phyloP scores from a whole-genome alignment of 2,888 invertebrate genomes.

The Piscicola geometra region DNA sequence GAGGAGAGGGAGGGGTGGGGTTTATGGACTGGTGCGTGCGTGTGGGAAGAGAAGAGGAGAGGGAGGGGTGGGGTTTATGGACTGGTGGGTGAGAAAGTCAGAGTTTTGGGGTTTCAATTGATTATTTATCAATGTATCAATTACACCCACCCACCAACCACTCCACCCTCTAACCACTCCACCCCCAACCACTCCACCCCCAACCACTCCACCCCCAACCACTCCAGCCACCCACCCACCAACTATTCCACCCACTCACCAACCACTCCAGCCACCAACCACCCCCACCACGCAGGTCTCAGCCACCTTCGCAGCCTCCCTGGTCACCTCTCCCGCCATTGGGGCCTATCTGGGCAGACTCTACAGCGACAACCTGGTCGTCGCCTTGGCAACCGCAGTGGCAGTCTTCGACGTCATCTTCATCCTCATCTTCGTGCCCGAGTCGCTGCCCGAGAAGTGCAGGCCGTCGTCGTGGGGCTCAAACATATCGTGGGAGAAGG shows the following conservation, averaged over 20 bases:
- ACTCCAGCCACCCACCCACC: not conserved
- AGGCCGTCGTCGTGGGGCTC: constrained; percentile 60
- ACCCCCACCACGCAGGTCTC: constrained; percentile 63
- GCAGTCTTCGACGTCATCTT: constrained; percentile 95
- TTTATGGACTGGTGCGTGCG: too few species aligned
- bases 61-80: too few species aligned
- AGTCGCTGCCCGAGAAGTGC: constrained; percentile 91
- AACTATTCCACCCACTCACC: not conserved
- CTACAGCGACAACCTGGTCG: constrained; percentile 78
- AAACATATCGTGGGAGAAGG: constrained; percentile 76
- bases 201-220: not conserved
- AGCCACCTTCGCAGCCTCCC: constrained; percentile 96
- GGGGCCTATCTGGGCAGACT: constrained; percentile 68
- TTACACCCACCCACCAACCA: not conserved
- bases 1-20: too few species aligned
- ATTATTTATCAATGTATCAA: not conserved
- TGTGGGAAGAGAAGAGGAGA: too few species aligned
- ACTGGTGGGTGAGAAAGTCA: too few species aligned
- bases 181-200: too few species aligned
- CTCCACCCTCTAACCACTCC: not conserved
- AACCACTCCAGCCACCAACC: not conserved
- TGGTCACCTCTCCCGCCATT: constrained; percentile 95
- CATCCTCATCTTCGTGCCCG: constrained; percentile 94
- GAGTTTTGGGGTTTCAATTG: too few species aligned
- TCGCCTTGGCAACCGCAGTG: constrained; percentile 86